Evolutionary conservation across 2,888 invertebrate genomes (phyloP).

Genomic region (Philopedon plagiatum): DNA sequence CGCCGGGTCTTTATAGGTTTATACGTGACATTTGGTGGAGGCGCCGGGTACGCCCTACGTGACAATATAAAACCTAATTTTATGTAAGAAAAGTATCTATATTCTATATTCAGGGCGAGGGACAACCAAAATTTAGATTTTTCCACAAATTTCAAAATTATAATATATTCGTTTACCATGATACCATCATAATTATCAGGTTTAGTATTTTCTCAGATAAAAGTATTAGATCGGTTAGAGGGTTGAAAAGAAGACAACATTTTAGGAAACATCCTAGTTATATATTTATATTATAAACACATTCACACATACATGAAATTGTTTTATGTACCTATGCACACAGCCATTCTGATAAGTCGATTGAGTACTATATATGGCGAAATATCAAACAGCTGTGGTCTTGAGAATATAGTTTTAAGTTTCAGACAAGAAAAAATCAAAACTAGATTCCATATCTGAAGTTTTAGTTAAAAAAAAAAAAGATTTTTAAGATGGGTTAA

Average conservation of each 20-base stretch:
- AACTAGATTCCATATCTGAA: slow-evolving; percentile 35
- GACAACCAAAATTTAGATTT: no score
- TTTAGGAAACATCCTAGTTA: slow-evolving; percentile 48
- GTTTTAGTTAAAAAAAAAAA: slow-evolving; percentile 48
- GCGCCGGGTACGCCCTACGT: no score
- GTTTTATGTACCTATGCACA: slow-evolving; percentile 57
- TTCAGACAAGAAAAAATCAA: slow-evolving; percentile 36
- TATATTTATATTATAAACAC: slow-evolving; percentile 61
- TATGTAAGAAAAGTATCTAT: no score
- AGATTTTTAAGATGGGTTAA: slow-evolving; percentile 48
- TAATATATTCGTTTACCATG: no score
- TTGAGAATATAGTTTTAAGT: slow-evolving; percentile 37
- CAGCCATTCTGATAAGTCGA: slow-evolving; percentile 68
- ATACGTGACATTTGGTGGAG: no score
- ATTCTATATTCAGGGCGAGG: no score
- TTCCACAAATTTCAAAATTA: no score
- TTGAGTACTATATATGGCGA: slow-evolving; percentile 56
- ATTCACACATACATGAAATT: slow-evolving; percentile 68
- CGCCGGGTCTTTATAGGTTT: no score
- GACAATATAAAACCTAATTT: no score
- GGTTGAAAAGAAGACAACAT: slow-evolving; percentile 6
- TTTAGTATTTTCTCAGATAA: no score
- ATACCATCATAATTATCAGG: no score
- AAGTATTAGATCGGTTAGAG: no score
- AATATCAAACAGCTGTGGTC: slow-evolving; percentile 64